These are phyloP conservation scores for Ceraclea dissimilis DNA, from an alignment of 2,888 invertebrate genomes.

Conservation along the genomic window DNA sequence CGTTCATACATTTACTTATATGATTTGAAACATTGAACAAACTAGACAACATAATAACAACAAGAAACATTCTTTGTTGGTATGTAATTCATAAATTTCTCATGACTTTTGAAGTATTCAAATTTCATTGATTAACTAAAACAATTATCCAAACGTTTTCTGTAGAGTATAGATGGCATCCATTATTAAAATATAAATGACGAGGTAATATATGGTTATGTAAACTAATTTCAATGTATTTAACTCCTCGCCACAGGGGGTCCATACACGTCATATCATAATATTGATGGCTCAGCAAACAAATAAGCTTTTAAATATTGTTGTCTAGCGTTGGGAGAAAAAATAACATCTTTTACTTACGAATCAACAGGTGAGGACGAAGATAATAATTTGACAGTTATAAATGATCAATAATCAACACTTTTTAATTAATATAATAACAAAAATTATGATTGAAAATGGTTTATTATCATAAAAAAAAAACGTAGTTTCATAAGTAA, in stretches of 20 bases:
- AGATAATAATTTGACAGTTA: conserved; percentile 15
- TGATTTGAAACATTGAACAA: too few species aligned
- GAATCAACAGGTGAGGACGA: conserved; percentile 20
- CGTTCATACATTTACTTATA: too few species aligned
- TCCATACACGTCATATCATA: conserved; percentile 13
- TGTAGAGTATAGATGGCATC: too few species aligned
- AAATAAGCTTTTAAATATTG: conserved; percentile 9
- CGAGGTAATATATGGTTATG: neutral
- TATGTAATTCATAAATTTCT: too few species aligned
- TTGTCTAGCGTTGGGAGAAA: conserved; percentile 5
- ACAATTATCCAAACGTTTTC: neutral
- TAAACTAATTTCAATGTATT: conserved; percentile 13
- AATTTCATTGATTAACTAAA: neutral
- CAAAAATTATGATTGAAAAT: too few species aligned
- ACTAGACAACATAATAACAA: too few species aligned
- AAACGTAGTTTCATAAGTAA: too few species aligned
- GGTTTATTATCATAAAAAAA: too few species aligned
- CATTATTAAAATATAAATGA: neutral
- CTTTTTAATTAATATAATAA: too few species aligned
- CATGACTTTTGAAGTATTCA: neutral
- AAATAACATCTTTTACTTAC: conserved; percentile 12
- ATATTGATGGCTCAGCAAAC: conserved; percentile 23
- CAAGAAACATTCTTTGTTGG: too few species aligned
- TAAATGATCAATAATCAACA: conserved; percentile 18
- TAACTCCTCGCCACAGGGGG: conserved; percentile 15